Base-by-base conservation (phyloP, 1,140 invertebrate genomes). In the Dinothrombium tinctorium region DNA sequence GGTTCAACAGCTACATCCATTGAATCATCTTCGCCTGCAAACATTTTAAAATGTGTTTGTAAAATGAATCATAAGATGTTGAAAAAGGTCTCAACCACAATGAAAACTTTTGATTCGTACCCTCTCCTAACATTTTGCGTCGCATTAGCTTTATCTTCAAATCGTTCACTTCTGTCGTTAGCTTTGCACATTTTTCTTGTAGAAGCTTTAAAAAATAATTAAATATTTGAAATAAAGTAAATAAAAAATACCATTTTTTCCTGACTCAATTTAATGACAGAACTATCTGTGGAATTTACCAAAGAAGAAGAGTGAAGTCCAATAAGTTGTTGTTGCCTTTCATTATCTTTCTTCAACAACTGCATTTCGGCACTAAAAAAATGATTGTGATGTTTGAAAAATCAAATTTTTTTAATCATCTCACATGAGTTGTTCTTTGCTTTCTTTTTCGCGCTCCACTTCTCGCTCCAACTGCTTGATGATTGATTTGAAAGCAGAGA, bases 401-500 rank as follows among this genome's bases (percentile, higher is more conserved):
- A 9, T 23, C 23, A 8, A 38, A n/a, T 38, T 38, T n/a, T n/a
- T n/a, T n/a, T n/a, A n/a, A n/a, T 19, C 7, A 15, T 33, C 19
- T 19, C 19, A 33, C 6, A 8, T 15, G 5, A 8, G 5, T 7
- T 7, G 8, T 14, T 71, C 61, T 43, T 79, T 70, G 49, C 75
- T 73, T 12, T 66, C 8, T 39, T 86, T 82, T 49, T 81, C 74
- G 12, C 67, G 66, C 49, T 76, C 71, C 2, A 94, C 56, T 55
- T 95, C 83, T 42, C 80, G 72, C 59, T 90, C 82, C 25, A 92
- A 56, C 69, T 92, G 79, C 52, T 83, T 89, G 52, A 36, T 41
- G 14, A 44, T 37, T 31, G 28, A n/a, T 35, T 46, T 46, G 23
- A 45, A 46, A 8, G 41, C 41, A n/a, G 45, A 44, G 9, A 46